phyloP scores from a whole-genome alignment of 2,888 invertebrate genomes.

The Synergus gifuensis region DNA sequence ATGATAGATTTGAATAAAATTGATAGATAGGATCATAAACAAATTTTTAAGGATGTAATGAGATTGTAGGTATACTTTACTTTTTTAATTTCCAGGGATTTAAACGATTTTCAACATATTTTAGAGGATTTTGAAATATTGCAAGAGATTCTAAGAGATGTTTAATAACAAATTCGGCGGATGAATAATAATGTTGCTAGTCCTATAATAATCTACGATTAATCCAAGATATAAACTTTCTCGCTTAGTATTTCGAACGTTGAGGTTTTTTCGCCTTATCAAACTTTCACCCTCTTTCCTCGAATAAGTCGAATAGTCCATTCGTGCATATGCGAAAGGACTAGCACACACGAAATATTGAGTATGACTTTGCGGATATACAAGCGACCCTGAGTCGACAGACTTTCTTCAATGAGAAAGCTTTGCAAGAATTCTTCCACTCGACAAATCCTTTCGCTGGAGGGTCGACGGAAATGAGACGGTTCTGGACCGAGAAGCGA shows the following conservation, averaged over 20 bases:
- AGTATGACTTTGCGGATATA: slow-evolving; percentile 30
- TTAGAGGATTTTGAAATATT: too few relatives aligned
- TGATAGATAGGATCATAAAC: too few relatives aligned
- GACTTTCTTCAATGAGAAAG: not conserved
- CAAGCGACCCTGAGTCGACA: not conserved
- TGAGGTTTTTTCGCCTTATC: not conserved
- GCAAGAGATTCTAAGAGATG: too few relatives aligned
- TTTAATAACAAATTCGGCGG: too few relatives aligned
- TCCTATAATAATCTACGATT: too few relatives aligned
- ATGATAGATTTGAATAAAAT: too few relatives aligned
- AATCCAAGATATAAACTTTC: not conserved
- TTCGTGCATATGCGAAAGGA: slow-evolving; percentile 2
- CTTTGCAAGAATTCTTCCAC: slow-evolving; percentile 17
- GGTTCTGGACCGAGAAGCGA: slow-evolving; percentile 20
- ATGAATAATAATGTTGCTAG: too few relatives aligned
- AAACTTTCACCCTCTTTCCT: not conserved
- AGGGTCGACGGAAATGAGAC: slow-evolving; percentile 40
- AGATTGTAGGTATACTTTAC: too few relatives aligned
- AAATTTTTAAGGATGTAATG: too few relatives aligned
- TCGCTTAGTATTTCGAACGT: not conserved
- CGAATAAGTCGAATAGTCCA: not conserved
- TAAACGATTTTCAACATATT: too few relatives aligned
- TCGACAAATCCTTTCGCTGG: slow-evolving; percentile 30
- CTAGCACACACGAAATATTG: slow-evolving; percentile 6
- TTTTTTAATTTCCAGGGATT: too few relatives aligned